Conservation (phyloP, 2,797 vertebrate genomes). For the Xyrichtys novacula region DNA sequence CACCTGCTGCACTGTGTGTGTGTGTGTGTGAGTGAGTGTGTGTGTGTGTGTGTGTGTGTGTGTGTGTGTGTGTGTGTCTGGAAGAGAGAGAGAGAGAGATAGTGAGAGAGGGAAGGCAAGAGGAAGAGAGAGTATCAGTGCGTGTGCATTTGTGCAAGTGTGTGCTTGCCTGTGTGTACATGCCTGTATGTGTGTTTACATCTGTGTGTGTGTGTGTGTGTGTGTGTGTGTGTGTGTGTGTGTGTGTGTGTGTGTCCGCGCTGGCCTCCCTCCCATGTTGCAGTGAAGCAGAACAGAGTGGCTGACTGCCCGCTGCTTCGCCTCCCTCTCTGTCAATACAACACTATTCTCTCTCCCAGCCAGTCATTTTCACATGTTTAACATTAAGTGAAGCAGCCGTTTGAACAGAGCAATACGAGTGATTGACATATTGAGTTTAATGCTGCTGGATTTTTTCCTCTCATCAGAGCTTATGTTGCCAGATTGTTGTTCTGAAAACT, state of each 20-base stretch:
- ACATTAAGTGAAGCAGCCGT: conserved; percentile 75
- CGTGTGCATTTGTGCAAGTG: conserved; percentile 57
- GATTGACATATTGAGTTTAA: conserved; percentile 73
- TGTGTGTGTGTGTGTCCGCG: conserved; percentile 53
- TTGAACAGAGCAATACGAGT: conserved; percentile 63
- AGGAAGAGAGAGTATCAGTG: conserved; percentile 38
- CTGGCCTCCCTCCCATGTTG: conserved; percentile 83
- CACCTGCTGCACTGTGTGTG: conserved; percentile 84
- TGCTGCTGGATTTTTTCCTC: conserved; percentile 55
- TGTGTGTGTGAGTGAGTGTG: conserved; percentile 48
- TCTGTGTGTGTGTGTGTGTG: conserved; percentile 38
- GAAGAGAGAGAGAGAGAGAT: conserved; percentile 3
- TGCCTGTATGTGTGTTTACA: conserved; percentile 57
- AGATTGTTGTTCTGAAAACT: conserved; percentile 58
- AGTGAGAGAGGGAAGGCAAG: conserved; percentile 15
- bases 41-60: conserved; percentile 24
- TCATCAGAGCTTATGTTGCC: conserved; percentile 52
- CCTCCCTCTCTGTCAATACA: conserved; percentile 83
- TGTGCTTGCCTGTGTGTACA: conserved; percentile 50
- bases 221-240: conserved; percentile 30
- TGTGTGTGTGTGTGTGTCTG: too few relatives aligned
- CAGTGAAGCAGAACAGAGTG: conserved; percentile 84
- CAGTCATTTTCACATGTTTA: conserved; percentile 80
- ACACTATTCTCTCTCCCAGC: conserved; percentile 77
- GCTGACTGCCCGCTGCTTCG: conserved; percentile 83